Evolutionary conservation across 1,140 invertebrate species (phyloP).

Genomic region (Teleogryllus occipitalis): DNA sequence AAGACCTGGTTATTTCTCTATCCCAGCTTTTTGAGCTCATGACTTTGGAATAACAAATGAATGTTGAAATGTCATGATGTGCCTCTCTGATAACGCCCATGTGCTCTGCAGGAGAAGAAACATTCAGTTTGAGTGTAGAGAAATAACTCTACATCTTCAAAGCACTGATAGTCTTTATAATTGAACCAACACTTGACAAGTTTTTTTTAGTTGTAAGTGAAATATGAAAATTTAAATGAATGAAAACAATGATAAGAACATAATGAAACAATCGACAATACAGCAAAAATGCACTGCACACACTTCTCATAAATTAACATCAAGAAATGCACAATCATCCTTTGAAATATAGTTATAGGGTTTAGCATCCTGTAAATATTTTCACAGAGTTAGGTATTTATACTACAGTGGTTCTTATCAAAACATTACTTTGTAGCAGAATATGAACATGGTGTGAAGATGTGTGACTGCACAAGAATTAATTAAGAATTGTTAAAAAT

Average conservation of each 20-base stretch:
- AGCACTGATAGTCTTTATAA: background rate
- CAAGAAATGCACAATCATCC: background rate
- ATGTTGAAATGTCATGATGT: background rate
- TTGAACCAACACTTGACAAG: background rate
- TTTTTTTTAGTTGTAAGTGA: background rate
- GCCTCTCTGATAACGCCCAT: background rate
- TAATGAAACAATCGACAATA: background rate
- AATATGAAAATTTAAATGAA: background rate
- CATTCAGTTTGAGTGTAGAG: background rate
- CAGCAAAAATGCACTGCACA: background rate
- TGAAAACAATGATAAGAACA: background rate
- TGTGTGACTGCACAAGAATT: background rate
- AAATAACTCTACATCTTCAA: background rate
- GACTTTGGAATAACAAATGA: background rate
- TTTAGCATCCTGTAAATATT: slow-evolving; percentile 1
- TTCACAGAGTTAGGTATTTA: background rate
- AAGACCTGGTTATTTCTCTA: background rate
- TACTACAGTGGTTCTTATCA: slow-evolving; percentile 4
- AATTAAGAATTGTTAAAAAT: slow-evolving; percentile 1
- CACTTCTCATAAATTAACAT: slow-evolving; percentile 5
- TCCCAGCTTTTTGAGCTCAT: background rate
- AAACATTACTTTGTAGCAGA: slow-evolving; percentile 5
- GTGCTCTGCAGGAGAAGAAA: background rate
- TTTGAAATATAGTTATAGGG: background rate
- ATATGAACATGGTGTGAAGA: slow-evolving; percentile 4